Evolutionary conservation across 35 echinoderm and acorn worm genomes (phyloP), one percentile per base, ranked within the genome.

Genomic region (Lytechinus variegatus): DNA sequence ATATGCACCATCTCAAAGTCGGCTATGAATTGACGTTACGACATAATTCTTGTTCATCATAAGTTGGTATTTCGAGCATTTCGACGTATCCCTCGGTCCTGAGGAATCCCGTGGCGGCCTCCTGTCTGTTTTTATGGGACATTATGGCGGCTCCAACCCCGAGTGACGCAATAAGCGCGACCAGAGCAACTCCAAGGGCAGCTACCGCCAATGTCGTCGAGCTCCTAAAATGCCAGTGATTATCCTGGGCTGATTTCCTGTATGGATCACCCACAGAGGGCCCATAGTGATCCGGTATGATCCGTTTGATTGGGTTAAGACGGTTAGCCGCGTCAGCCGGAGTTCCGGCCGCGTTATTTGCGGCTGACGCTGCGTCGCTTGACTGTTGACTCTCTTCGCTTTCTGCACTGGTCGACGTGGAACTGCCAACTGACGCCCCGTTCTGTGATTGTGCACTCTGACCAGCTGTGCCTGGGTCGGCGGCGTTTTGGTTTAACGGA

Each of bases 111-210:
- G 66, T 5, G n/a, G 88, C 88, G 28, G 88, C 88, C 24, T 90
- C 88, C 16, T 3, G 28, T 54, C 88, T 44, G 24, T 90, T 90
- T 28, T 90, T 90, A 19, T 90, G 28, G 27, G 88, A 90, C 88
- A 90, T 90, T 19, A 90, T 90, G 16, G 88, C 28, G 29, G 88
- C 88, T 54, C 88, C 88, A 54, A 90, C 88, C 29, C 16, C 88
- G 10, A 90, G 88, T 12, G 88, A 90, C 27, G 88, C 28, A 44
- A 90, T 90, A 54, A 90, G 29, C 27, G 29, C 88, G 2, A 90
- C 88, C 88, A 90, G 24, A 16, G 88, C 88, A 44, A 90, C 88
- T 33, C 28, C 88, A 33, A 27, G 14, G 28, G 88, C 88, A 14
- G 29, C 88, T 12, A 90, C 88, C n/a, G 29, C 88, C n/a, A 52